A percentile compares a stretch with the other conserved stretches of the same genome.
phyloP scores from a whole-genome alignment of 2,113 vertebrate genomes.

The Phaethornis superciliosus region DNA sequence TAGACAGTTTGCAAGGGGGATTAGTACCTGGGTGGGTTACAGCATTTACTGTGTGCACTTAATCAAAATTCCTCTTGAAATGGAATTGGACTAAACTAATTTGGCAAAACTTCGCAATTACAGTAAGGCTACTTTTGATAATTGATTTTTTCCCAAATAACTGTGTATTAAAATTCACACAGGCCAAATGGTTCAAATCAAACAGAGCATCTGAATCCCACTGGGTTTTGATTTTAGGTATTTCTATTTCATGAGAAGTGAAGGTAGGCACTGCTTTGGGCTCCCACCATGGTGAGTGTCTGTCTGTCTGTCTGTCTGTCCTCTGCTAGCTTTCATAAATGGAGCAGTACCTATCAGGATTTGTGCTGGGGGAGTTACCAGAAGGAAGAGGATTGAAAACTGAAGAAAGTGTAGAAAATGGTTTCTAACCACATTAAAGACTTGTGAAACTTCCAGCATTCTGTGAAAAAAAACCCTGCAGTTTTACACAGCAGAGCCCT shows the following conservation, averaged over 20 bases:
- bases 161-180: not conserved
- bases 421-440: conserved; percentile 15
- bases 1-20: not conserved
- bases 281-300: rapidly evolving
- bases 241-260: not conserved
- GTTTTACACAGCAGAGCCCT: conserved; percentile 34
- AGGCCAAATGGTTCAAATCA: not conserved
- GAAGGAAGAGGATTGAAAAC: conserved; percentile 3
- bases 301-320: not conserved
- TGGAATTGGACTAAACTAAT: not conserved
- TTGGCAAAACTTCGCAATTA: conserved; percentile 14
- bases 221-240: not conserved
- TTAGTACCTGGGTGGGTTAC: not conserved
- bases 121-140: not conserved
- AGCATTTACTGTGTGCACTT: not conserved
- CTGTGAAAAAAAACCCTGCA: not conserved
- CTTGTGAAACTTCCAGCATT: not conserved
- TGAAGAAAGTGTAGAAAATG: not conserved
- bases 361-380: not conserved
- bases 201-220: not conserved
- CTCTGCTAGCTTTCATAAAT: not conserved
- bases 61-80: conserved; percentile 3
- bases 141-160: not conserved
- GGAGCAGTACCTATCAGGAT: not conserved
- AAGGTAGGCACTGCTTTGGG: not conserved